These are phyloP conservation scores for Steatornis caripensis DNA, from an alignment of 2,113 vertebrate species.

Conservation along the genomic window DNA sequence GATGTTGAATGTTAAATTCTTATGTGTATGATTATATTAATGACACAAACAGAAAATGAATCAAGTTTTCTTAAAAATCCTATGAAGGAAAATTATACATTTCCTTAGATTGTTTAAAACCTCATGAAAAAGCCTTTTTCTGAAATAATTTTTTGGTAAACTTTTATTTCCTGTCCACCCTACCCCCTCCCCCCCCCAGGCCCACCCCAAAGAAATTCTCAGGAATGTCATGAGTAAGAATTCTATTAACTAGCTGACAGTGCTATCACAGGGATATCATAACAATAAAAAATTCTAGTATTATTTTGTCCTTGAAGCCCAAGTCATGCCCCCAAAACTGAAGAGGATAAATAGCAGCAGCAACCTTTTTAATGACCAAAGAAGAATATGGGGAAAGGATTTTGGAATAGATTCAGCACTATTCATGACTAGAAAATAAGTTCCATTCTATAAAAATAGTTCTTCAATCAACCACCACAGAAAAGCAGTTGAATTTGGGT, in stretches of 20 bases:
- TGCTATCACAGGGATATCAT: not conserved
- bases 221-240: not conserved
- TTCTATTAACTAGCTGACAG: not conserved
- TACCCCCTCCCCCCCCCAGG: too few relatives aligned
- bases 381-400: not conserved
- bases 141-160: not conserved
- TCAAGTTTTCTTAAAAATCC: not conserved
- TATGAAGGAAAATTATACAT: not conserved
- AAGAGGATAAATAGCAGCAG: not conserved
- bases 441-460: not conserved
- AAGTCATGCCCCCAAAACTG: not conserved
- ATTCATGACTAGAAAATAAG: not conserved
- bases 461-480: not conserved
- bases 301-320: not conserved
- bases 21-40: not conserved
- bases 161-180: too few relatives aligned
- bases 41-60: not conserved
- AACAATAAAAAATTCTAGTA: not conserved
- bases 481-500: not conserved
- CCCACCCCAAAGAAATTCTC: not conserved
- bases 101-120: not conserved
- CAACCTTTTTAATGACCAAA: not conserved
- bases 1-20: not conserved
- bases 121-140: not conserved
- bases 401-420: not conserved